A percentile compares a stretch with the other conserved stretches of the same genome.
These are phyloP conservation scores for Trachurus trachurus DNA, from an alignment of 2,797 vertebrate species.

Conservation along the genomic window DNA sequence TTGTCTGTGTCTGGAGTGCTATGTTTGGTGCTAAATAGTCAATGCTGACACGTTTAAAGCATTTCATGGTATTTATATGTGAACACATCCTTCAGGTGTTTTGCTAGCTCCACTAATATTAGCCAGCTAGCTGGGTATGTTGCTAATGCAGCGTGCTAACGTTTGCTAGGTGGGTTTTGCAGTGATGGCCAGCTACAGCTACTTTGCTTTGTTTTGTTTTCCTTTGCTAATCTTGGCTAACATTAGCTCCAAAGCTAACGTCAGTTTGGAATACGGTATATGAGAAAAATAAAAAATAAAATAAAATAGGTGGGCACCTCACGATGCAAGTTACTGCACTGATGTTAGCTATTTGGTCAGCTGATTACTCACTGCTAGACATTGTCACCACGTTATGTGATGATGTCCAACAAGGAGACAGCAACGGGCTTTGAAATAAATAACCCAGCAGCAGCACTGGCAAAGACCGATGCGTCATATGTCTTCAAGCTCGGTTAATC, in stretches of 20 bases:
- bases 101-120: conserved; percentile 37
- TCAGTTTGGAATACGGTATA: not conserved
- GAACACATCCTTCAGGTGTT: conserved; percentile 24
- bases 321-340: conserved; percentile 4
- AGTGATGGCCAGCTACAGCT: conserved; percentile 47
- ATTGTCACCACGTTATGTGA: conserved; percentile 43
- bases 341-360: conserved; percentile 1
- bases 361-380: conserved; percentile 23
- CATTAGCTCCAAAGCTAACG: conserved; percentile 19
- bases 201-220: conserved; percentile 75
- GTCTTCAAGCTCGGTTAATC: conserved; percentile 57
- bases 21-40: not conserved
- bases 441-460: conserved; percentile 43
- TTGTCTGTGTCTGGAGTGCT: conserved; percentile 4
- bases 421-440: conserved; percentile 37
- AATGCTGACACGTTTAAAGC: rapidly evolving
- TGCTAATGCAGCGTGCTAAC: conserved; percentile 67
- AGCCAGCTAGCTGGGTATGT: conserved; percentile 45
- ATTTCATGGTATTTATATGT: not conserved
- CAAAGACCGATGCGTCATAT: conserved; percentile 59
- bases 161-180: conserved; percentile 28
- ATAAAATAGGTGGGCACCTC: not conserved
- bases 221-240: conserved; percentile 42
- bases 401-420: conserved; percentile 15
- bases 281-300: too few species aligned